These are phyloP conservation scores for Colinus virginianus DNA, from an alignment of 2,113 vertebrate genomes.

Conservation along the genomic window DNA sequence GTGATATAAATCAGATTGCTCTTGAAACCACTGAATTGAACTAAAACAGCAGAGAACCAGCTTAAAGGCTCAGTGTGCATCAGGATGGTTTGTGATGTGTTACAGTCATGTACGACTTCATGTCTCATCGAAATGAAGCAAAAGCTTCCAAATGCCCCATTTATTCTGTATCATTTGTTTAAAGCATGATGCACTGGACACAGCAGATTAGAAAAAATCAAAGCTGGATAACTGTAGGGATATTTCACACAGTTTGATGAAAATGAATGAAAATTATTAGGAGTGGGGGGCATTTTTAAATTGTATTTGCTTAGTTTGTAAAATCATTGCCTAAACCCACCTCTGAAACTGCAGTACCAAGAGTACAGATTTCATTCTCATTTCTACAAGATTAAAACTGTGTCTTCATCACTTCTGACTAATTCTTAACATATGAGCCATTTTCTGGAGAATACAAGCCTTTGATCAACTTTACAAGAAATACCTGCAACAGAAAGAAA, in stretches of 20 bases:
- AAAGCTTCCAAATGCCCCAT: not conserved
- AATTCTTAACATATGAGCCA: slow-evolving; percentile 51
- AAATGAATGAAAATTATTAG: not conserved
- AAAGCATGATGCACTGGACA: not conserved
- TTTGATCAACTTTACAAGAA: slow-evolving; percentile 65
- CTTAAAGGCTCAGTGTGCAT: not conserved
- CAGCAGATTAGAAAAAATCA: not conserved
- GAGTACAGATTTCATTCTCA: slow-evolving; percentile 2
- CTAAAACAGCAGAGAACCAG: not conserved
- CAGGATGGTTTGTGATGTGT: not conserved
- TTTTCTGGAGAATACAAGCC: slow-evolving; percentile 42
- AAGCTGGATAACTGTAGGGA: not conserved
- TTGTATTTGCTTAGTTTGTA: not conserved
- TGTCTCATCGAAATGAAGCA: not conserved
- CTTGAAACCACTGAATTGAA: not conserved
- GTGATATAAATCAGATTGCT: not conserved
- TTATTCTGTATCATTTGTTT: not conserved
- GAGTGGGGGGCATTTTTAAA: not conserved
- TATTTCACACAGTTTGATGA: accelerated
- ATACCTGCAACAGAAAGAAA: slow-evolving; percentile 63
- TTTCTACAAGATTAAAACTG: slow-evolving; percentile 25
- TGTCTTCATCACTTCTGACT: slow-evolving; percentile 51
- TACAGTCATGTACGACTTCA: not conserved
- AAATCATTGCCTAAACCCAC: slow-evolving; percentile 10
- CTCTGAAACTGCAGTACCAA: not conserved